A percentile compares a stretch with the other conserved stretches of the same genome.
These are phyloP conservation scores for Hemichromis elongatus DNA, from an alignment of 2,113 vertebrate genomes.

Conservation along the genomic window DNA sequence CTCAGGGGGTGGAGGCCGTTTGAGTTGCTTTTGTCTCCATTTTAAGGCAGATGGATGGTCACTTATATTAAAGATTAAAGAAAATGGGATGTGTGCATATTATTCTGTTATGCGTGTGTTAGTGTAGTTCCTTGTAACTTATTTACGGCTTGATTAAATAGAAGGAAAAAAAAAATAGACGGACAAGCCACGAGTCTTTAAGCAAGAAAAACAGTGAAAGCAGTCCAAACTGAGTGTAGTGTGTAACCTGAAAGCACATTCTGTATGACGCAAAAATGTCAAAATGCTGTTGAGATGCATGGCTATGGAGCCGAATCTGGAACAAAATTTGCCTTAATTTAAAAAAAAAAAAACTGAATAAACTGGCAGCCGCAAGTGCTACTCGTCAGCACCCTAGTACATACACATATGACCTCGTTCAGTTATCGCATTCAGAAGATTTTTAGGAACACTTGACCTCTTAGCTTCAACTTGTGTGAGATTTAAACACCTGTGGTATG, in stretches of 20 bases:
- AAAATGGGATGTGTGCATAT: neutral
- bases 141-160: neutral
- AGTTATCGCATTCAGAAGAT: too few species aligned
- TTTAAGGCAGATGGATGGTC: neutral
- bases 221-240: neutral
- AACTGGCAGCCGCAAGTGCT: fast-evolving
- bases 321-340: neutral
- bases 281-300: neutral
- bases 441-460: too few species aligned
- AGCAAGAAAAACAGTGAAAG: neutral
- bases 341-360: neutral
- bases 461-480: too few species aligned
- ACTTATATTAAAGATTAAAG: neutral
- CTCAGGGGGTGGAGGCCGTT: neutral
- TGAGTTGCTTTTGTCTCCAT: neutral
- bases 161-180: neutral
- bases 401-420: neutral
- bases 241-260: neutral
- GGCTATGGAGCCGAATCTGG: neutral
- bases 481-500: too few species aligned
- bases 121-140: neutral
- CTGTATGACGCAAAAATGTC: neutral
- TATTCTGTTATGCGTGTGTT: neutral
- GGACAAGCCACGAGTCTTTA: neutral
- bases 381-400: neutral